phyloP scores from a whole-genome alignment of 2,113 vertebrate genomes.

The Siphamia tubifer region DNA sequence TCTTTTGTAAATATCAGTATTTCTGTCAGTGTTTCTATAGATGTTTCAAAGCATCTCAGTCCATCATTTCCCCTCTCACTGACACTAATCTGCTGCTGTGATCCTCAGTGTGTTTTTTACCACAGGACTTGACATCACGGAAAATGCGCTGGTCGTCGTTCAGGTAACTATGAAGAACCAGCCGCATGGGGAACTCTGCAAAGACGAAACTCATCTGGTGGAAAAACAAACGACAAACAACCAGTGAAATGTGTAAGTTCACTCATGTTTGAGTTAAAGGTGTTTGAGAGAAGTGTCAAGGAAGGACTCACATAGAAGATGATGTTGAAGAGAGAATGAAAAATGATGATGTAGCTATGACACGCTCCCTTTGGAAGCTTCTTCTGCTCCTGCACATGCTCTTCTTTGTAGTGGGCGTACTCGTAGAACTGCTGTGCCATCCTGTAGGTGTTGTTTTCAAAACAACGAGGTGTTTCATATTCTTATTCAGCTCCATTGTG shows the following conservation, averaged over 20 bases:
- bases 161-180: slow-evolving; percentile 87
- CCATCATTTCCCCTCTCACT: no score
- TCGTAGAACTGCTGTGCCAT: slow-evolving; percentile 98
- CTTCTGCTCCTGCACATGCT: slow-evolving; percentile 85
- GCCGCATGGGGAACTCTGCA: slow-evolving; percentile 89
- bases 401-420: slow-evolving; percentile 87
- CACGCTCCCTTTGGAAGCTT: slow-evolving; percentile 81
- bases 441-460: slow-evolving; percentile 49
- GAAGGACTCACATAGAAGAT: slow-evolving; percentile 87
- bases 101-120: slow-evolving; percentile 72
- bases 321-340: slow-evolving; percentile 88
- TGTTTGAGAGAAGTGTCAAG: no score
- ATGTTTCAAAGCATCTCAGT: no score
- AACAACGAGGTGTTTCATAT: no score
- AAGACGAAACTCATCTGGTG: slow-evolving; percentile 90
- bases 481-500: no score
- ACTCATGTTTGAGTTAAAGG: no score
- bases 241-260: no score
- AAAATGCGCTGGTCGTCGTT: slow-evolving; percentile 83
- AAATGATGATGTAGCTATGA: slow-evolving; percentile 85
- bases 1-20: no score
- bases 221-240: background rate
- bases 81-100: no score
- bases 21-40: no score
- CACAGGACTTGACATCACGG: slow-evolving; percentile 79